phyloP scores from a whole-genome alignment of 1,140 invertebrate species.

The Tetragonula clypearis region DNA sequence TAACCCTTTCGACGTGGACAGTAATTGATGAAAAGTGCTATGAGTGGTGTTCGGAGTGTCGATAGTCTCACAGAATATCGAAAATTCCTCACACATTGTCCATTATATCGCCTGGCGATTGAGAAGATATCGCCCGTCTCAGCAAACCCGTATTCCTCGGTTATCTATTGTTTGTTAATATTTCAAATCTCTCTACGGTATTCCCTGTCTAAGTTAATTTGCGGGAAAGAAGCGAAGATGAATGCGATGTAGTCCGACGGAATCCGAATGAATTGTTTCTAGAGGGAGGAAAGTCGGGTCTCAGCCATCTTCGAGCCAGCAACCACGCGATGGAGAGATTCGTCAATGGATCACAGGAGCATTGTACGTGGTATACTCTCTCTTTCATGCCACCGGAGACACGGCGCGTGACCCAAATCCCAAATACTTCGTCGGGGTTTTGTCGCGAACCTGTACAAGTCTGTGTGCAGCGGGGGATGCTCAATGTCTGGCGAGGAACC shows the following conservation, averaged over 20 bases:
- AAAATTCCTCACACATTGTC: background rate
- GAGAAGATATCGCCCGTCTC: background rate
- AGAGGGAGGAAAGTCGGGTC: background rate
- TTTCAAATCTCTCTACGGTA: too few relatives aligned
- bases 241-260: too few relatives aligned
- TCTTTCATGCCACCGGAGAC: constrained; percentile 47
- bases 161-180: background rate
- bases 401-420: constrained; percentile 56
- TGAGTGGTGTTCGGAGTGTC: background rate
- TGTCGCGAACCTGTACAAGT: constrained; percentile 5
- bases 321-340: constrained; percentile 1
- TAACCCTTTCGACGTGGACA: background rate
- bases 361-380: constrained; percentile 47
- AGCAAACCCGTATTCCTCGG: background rate
- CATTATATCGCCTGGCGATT: background rate
- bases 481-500: constrained; percentile 27
- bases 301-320: background rate
- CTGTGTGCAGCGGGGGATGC: background rate
- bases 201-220: background rate
- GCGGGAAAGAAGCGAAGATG: background rate
- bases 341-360: constrained; percentile 59
- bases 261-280: background rate
- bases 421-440: constrained; percentile 47
- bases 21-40: constrained; percentile 40
- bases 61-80: background rate